Evolutionary conservation across 1,140 invertebrate genomes (phyloP).

Genomic region (Tetragonula clypearis): DNA sequence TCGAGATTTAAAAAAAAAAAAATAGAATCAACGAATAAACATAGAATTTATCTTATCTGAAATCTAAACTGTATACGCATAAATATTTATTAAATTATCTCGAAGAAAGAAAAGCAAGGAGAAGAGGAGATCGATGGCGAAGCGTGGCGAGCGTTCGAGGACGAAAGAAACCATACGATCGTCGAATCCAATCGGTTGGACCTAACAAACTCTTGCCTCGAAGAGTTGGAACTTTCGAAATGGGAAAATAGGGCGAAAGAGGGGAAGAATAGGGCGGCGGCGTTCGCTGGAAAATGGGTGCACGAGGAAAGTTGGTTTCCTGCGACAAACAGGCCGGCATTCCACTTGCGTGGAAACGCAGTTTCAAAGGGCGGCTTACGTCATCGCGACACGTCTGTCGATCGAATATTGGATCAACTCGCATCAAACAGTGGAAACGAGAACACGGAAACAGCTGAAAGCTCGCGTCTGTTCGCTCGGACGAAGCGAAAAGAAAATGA

Average conservation of each 20-base stretch:
- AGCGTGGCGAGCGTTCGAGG: background rate
- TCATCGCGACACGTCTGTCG: constrained; percentile 28
- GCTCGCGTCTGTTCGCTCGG: background rate
- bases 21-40: too few species aligned
- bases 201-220: background rate
- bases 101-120: background rate
- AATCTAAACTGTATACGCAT: too few species aligned
- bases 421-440: background rate
- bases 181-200: background rate
- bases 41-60: too few species aligned
- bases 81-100: too few species aligned
- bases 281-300: constrained; percentile 3
- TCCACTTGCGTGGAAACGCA: constrained; percentile 2
- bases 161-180: background rate
- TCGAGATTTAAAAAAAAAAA: too few species aligned
- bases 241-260: constrained; percentile 21
- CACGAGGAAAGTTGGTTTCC: constrained; percentile 25
- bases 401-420: constrained; percentile 34
- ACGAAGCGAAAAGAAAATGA: background rate
- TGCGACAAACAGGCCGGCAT: constrained; percentile 6
- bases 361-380: constrained; percentile 24
- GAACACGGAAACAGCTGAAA: background rate
- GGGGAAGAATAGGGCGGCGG: constrained; percentile 9
- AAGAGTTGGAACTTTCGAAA: background rate
- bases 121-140: background rate